These are phyloP conservation scores for Drosophila pandora DNA, from an alignment of 1,140 invertebrate species.

Conservation along the genomic window DNA sequence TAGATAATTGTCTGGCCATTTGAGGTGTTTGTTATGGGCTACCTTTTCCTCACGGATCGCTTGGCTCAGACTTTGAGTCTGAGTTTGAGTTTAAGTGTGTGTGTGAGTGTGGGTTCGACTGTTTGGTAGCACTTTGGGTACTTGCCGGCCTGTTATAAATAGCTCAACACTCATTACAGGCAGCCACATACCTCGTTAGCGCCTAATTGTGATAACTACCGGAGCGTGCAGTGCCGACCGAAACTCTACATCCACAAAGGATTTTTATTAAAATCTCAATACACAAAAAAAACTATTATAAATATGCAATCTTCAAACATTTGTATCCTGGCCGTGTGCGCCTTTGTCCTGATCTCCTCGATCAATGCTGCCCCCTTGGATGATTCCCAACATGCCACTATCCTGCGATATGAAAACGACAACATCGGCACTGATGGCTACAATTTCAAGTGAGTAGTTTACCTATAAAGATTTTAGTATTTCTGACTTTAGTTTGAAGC, in stretches of 20 bases:
- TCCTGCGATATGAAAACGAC: constrained; percentile 83
- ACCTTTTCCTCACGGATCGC: constrained; percentile 26
- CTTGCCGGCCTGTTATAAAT: constrained; percentile 58
- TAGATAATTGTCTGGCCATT: constrained; percentile 56
- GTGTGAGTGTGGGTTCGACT: constrained; percentile 16
- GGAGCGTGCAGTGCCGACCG: constrained; percentile 30
- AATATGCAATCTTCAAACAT: constrained; percentile 60
- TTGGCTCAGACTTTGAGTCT: not conserved
- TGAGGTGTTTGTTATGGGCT: constrained; percentile 56
- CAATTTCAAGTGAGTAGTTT: constrained; percentile 83
- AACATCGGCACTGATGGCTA: constrained; percentile 84
- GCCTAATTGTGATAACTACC: constrained; percentile 69
- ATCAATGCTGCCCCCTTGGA: constrained; percentile 69
- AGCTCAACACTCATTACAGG: constrained; percentile 54
- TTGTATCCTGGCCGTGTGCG: constrained; percentile 58
- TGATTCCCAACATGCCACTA: constrained; percentile 74
- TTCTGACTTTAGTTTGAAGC: too few species aligned
- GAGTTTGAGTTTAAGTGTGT: not conserved
- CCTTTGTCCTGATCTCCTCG: constrained; percentile 37
- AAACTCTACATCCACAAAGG: constrained; percentile 9
- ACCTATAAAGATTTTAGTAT: too few species aligned
- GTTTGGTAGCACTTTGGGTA: constrained; percentile 5
- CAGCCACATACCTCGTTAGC: constrained; percentile 57
- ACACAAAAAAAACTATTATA: not conserved
- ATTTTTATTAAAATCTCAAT: constrained; percentile 1